A percentile compares a stretch with the other conserved stretches of the same genome.
Evolutionary conservation across 2,113 vertebrate genomes (phyloP).

Genomic region (Laterallus jamaicensis): DNA sequence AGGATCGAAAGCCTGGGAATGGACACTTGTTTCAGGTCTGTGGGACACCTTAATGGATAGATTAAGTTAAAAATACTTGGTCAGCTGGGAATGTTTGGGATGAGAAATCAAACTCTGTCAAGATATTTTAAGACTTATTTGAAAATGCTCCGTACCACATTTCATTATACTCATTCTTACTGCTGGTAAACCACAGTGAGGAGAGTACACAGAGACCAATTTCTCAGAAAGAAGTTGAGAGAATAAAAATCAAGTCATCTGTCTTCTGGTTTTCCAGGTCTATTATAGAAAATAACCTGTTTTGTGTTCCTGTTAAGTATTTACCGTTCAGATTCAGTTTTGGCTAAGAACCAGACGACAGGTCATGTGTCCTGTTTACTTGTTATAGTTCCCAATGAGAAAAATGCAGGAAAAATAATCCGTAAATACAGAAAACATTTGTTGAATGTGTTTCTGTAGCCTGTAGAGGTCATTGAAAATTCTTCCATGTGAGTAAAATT

Average conservation of each 20-base stretch:
- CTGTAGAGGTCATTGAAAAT: not conserved
- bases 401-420: not conserved
- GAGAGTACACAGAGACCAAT: not conserved
- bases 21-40: not conserved
- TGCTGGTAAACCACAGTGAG: not conserved
- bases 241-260: not conserved
- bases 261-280: not conserved
- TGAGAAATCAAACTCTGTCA: not conserved
- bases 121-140: not conserved
- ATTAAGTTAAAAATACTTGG: not conserved
- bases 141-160: not conserved
- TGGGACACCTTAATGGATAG: not conserved
- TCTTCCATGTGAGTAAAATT: not conserved
- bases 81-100: not conserved
- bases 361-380: not conserved
- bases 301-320: not conserved
- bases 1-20: not conserved
- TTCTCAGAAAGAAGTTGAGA: not conserved
- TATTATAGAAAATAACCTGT: not conserved
- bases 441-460: not conserved
- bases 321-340: not conserved
- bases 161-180: not conserved
- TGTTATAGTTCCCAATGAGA: not conserved
- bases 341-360: not conserved
- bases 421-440: not conserved